These are phyloP conservation scores for Carterocephalus palaemon DNA, from an alignment of 2,888 invertebrate genomes.

Conservation along the genomic window DNA sequence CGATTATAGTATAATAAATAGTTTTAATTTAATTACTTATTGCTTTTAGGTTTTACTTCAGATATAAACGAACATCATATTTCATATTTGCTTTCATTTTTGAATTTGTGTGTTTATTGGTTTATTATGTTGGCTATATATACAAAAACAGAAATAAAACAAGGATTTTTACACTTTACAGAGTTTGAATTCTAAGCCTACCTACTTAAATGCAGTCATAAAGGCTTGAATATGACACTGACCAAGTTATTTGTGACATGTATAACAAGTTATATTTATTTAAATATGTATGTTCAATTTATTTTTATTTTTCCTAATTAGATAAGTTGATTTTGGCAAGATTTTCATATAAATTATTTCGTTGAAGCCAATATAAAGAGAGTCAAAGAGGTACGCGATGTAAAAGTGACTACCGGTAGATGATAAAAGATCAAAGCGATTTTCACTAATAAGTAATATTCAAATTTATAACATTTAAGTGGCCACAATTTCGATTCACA, in stretches of 20 bases:
- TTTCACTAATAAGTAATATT: slow-evolving; percentile 52
- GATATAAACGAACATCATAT: slow-evolving; percentile 6
- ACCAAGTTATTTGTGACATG: slow-evolving; percentile 5
- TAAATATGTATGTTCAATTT: neutral
- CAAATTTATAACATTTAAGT: slow-evolving; percentile 64
- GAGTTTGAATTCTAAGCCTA: slow-evolving; percentile 8
- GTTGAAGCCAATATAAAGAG: slow-evolving; percentile 12
- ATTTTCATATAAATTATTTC: slow-evolving; percentile 10
- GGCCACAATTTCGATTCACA: slow-evolving; percentile 79
- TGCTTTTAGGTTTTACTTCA: slow-evolving; percentile 10
- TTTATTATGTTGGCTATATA: no score
- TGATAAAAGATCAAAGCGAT: slow-evolving; percentile 58
- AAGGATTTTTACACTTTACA: no score
- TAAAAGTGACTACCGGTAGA: slow-evolving; percentile 2
- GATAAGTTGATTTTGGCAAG: neutral
- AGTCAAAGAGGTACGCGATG: neutral
- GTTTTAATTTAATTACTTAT: slow-evolving; percentile 6
- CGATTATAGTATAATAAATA: slow-evolving; percentile 11
- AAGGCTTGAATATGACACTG: neutral
- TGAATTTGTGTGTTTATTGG: no score
- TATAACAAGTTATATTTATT: slow-evolving; percentile 11
- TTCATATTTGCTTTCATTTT: neutral
- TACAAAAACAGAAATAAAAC: no score
- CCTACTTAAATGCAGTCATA: neutral
- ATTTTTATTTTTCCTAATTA: neutral